Base-by-base conservation (phyloP, 2,888 invertebrate genomes). In the Sinodicranocentrus sp. region DNA sequence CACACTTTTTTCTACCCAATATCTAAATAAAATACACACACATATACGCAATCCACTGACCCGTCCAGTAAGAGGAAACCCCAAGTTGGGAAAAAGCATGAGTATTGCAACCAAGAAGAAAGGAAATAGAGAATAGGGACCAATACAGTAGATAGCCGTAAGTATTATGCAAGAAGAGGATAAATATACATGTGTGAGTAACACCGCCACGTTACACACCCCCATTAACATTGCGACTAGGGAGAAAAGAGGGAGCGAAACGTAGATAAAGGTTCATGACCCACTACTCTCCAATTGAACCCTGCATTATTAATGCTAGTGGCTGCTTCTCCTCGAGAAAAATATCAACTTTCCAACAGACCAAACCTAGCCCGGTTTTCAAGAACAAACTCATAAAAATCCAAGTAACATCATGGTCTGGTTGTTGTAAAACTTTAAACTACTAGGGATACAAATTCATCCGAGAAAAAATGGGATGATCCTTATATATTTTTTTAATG, bases 211-310 rank as follows among this genome's bases (percentile, higher is more conserved):
- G n/a, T n/a, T n/a, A n/a, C n/a, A n/a, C n/a, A n/a, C n/a, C n/a
- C n/a, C 2, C 15, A 61, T 57, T 23, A 23, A 61, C 28, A 17
- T 63, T 63, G 5, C 5, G 15, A 26, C 23, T 1, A 54, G 21
- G 23, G 48, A 25, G 65, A 57, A 10, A 54, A 43, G 52, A 13
- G n/a, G n/a, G n/a, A n/a, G n/a, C n/a, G n/a, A n/a, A n/a, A n/a
- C 10, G 39, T 39, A 73, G 43, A 71, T 52, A 71, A 71, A 79
- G 79, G 79, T 79, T 79, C 79, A 61, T 79, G 79, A 79, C 79
- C 79, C 79, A 79, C 79, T 79, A 71, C 52, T 71, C 79, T 79
- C 71, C 61, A 79, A 79, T 71, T 71, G 63, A 63, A 71, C 63
- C 52, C 70, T 79, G 71, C 70, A 79, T 79, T 79, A 71, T 79